Evolutionary conservation across 1,140 invertebrate species (phyloP), one percentile per base, ranked within the genome.

Genomic region (Venturia canescens): DNA sequence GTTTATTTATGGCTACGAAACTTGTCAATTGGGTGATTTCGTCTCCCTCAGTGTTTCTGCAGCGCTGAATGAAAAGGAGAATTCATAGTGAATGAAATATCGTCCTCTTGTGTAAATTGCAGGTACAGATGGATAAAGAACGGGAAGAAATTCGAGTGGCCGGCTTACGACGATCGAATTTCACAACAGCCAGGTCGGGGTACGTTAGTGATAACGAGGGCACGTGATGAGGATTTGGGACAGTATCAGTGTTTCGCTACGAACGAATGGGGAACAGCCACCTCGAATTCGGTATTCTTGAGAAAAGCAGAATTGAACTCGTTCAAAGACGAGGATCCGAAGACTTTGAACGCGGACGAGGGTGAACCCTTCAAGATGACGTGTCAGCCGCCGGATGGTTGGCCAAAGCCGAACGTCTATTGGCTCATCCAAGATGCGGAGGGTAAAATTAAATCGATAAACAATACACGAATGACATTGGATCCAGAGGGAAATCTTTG

Each of bases 61-160:
- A 66, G 26, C 63, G 16, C 31, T 31, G 15, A 27, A 69, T 15
- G 21, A 69, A 69, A 34, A 31, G 31, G 29, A 31, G 27, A 31
- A 18, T 29, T 31, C 16, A 31, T 31, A 69, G 31, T 31, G 16
- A 69, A 69, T 31, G 66, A 31, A 69, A 13, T 69, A 6, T 69
- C 29, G 26, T 31, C 21, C 29, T 29, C 29, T 31, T 18, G 27
- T 31, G 66, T 0, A 69, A 53, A 23, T 79, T 18, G 48, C 50
- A 98, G 97, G 83, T 99, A 99, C 92, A 93, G 94, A 86, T 99
- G 98, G 98, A 95, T 97, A 75, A 99, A 99, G 91, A 99, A 99
- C 93, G 98, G 98, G 71, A 97, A 98, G 84, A 93, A 95, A 16
- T 99, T 96, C 91, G 94, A 97, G 84, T 98, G 96, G 93, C 95